A percentile compares a stretch with the other conserved stretches of the same genome.
These are phyloP conservation scores for Ictalurus punctatus DNA, from an alignment of 2,113 vertebrate species.

Conservation along the genomic window DNA sequence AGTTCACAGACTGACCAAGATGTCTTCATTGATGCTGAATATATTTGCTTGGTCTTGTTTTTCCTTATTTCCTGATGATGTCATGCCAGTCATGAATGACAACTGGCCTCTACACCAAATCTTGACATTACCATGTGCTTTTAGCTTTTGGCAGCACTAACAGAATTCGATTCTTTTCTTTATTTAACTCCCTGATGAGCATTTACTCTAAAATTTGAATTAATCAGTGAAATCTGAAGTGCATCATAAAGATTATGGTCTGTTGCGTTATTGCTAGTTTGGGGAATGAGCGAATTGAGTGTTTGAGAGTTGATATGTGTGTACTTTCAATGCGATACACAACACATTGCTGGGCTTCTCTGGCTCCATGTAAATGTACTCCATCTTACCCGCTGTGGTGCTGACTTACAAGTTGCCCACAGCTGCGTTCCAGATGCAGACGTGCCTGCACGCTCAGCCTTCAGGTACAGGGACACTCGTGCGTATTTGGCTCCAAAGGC, in stretches of 20 bases:
- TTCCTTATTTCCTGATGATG: background rate
- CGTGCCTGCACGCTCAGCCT: background rate
- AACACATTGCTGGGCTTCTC: slow-evolving; percentile 16
- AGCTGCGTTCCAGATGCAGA: slow-evolving; percentile 54
- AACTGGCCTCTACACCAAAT: background rate
- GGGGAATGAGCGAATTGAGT: background rate
- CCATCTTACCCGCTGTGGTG: slow-evolving; percentile 6
- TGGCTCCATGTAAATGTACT: background rate
- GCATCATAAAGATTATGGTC: background rate
- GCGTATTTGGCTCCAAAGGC: background rate
- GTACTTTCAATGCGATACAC: background rate
- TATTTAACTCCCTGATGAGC: background rate
- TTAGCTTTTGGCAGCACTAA: background rate
- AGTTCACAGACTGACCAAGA: slow-evolving; percentile 6
- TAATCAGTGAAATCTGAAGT: background rate
- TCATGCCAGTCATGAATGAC: background rate
- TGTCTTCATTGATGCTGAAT: background rate
- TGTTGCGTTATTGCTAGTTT: background rate
- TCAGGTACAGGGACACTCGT: slow-evolving; percentile 1
- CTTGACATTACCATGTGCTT: background rate
- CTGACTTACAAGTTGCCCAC: slow-evolving; percentile 37
- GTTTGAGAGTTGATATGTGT: background rate
- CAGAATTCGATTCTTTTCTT: background rate
- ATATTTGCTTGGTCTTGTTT: background rate
- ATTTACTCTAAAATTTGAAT: background rate